Conservation (phyloP, 1,140 invertebrate species). For the Atta colombica region DNA sequence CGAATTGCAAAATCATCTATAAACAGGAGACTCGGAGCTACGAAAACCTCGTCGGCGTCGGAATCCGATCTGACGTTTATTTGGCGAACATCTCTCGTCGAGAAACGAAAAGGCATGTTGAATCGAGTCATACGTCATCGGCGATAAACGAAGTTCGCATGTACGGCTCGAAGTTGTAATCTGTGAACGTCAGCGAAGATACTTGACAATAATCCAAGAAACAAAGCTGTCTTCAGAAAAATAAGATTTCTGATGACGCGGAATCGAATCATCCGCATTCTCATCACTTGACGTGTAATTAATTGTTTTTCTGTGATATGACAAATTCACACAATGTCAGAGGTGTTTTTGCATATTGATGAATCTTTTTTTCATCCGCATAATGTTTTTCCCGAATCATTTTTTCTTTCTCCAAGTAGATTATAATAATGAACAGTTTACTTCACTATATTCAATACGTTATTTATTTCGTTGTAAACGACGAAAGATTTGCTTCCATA, state of each 20-base stretch:
- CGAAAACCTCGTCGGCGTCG: neutral
- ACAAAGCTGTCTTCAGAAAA: neutral
- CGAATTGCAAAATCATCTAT: neutral
- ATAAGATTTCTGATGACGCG: neutral
- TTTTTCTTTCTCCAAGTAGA: neutral
- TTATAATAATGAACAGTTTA: neutral
- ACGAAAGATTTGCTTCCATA: neutral
- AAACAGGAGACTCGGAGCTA: neutral
- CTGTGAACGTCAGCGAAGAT: slow-evolving; percentile 1
- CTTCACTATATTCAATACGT: no score
- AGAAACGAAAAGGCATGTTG: no score
- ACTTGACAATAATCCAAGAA: neutral
- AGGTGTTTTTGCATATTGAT: neutral
- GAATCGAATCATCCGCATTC: neutral
- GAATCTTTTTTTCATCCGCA: neutral
- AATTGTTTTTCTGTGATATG: neutral
- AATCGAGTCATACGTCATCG: neutral
- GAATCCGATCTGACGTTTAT: neutral
- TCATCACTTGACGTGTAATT: neutral
- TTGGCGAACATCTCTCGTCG: neutral
- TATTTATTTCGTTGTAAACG: neutral
- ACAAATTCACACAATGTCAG: neutral
- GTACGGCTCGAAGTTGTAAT: neutral
- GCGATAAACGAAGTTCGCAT: neutral
- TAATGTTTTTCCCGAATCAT: neutral